A percentile compares a stretch with the other conserved stretches of the same genome.
These are phyloP conservation scores for Cephalopholis sonnerati DNA, from an alignment of 2,113 vertebrate species.

Conservation along the genomic window DNA sequence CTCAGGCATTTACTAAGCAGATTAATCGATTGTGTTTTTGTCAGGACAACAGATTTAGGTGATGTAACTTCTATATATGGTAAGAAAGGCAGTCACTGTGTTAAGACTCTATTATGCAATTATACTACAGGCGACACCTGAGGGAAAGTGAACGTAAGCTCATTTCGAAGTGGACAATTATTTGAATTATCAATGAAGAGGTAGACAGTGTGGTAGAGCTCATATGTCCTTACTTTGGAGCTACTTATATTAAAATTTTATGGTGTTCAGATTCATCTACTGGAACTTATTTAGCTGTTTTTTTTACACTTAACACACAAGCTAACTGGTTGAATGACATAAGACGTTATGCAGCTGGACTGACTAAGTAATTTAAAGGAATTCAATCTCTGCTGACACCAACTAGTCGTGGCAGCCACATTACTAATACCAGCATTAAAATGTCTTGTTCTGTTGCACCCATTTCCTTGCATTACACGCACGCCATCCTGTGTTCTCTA, in stretches of 20 bases:
- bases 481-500: neutral
- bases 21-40: slow-evolving; percentile 29
- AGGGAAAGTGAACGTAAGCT: slow-evolving; percentile 8
- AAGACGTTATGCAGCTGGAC: neutral
- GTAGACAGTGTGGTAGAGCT: neutral
- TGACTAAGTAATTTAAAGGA: neutral
- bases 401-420: neutral
- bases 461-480: neutral
- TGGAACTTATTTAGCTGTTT: neutral
- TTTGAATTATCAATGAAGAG: neutral
- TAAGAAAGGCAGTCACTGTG: slow-evolving; percentile 42
- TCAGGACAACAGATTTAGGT: slow-evolving; percentile 15
- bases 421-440: neutral
- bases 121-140: neutral
- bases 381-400: neutral
- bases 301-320: neutral
- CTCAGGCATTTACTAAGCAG: slow-evolving; percentile 22
- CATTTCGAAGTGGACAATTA: neutral
- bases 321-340: neutral
- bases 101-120: slow-evolving; percentile 52
- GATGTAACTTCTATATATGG: slow-evolving; percentile 35
- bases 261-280: neutral
- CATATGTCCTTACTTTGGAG: neutral
- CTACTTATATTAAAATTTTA: neutral
- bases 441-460: neutral